Evolutionary conservation across 2,113 vertebrate genomes (phyloP), one percentile per base, ranked within the genome.

Genomic region (Oncorhynchus gorbuscha): DNA sequence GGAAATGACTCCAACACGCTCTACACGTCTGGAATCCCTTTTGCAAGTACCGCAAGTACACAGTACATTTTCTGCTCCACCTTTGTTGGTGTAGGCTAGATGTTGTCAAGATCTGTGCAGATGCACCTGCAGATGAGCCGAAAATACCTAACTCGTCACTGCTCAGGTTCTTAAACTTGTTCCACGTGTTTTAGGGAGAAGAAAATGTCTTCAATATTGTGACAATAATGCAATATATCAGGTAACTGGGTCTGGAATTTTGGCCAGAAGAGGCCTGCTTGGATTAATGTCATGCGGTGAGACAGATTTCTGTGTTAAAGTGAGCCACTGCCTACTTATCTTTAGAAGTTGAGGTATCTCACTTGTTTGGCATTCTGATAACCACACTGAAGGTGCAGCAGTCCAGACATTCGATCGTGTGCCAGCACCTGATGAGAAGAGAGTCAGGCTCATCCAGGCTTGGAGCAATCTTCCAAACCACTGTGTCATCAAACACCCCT

Each of bases 391-490:
- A 78, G 74, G 80, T 74, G 81, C 75, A 85, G 58, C 45, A 13
- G 75, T 35, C 35, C 35, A 35, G 35, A 35, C 35, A 35, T 35
- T 35, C 1, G 35, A 35, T 35, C 6, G 1, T 35, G 35, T 1
- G 35, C 35, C 6, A 7, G 83, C 67, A 75, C 75, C 80, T 79
- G 75, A 82, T 82, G 39, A 45, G 39, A 12, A 45, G 77, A 76
- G 79, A 74, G 80, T 72, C 59, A 62, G 76, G 74, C 73, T 76
- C 81, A 69, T 72, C 81, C 76, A 77, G 68, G 85, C 76, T 76
- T 65, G 8, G 45, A 7, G 72, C 79, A 79, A 73, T 87, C 73
- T 83, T 79, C 79, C 72, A 83, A 85, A 88, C 84, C 81, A 61
- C 61, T 77, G 79, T 78, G 79, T 78, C 74, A 62, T 82, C 82